Evolutionary conservation across 2,113 vertebrate species (phyloP), one percentile per base, ranked within the genome.

Genomic region (Apodemus sylvaticus): DNA sequence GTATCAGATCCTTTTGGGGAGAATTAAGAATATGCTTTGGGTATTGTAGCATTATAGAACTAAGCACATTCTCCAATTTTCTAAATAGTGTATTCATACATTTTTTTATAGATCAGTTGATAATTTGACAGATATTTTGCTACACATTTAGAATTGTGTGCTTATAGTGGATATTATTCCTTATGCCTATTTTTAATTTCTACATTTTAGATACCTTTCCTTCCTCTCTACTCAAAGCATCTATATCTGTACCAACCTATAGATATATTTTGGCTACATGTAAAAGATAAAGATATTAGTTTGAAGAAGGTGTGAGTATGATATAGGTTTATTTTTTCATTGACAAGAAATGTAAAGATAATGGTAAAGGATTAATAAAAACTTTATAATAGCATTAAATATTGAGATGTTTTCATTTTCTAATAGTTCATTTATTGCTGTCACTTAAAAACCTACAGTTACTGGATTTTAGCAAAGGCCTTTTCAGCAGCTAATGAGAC

Each of bases 121-220:
- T 78, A 86, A 58, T 90, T 76, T 86, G 39, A 78, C n/a, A 85
- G 14, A 74, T 74, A 39, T 85, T 78, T 86, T 86, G 60, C n/a
- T 20, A 26, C 13, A 53, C 31, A 34, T 90, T 42, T 29, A 73
- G 9, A 89, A 31, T 76, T 12, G 31, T 17, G 45, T 58, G 60
- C 5, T 9, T 13, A 29, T 64, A 64, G 26, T 29, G 26, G 26
- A 29, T 55, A 42, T 36, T 24, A 60, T 58, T 86, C 2, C 26
- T 68, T 77, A 64, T 77, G 39, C 29, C 7, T 70, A 51, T 3
- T 70, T 48, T 58, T 90, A 77, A 42, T 89, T 77, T 86, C 19
- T 36, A 77, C 26, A 62, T 85, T 95, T 93, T 42, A 78, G 51
- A 85, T 58, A 48, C 8, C 42, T 36, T 95, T 90, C 62, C n/a